Evolutionary conservation across 2,113 vertebrate species (phyloP).

Genomic region (Podarcis raffonei): DNA sequence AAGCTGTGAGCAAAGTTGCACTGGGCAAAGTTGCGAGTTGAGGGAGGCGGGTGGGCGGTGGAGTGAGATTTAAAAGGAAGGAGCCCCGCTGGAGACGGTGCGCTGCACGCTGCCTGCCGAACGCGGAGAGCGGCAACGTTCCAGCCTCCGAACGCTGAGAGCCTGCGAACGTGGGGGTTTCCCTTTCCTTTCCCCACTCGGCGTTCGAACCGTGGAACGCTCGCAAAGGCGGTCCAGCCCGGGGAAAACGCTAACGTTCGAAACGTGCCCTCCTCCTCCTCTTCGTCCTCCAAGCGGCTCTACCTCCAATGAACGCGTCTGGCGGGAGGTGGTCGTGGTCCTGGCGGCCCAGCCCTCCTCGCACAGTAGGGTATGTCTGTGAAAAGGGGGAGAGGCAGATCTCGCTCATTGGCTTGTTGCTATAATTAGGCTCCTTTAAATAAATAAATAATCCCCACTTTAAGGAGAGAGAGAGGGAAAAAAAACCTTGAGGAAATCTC

Average conservation of each 20-base stretch:
- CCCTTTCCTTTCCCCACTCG: too few relatives aligned
- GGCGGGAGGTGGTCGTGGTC: not conserved
- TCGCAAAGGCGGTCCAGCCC: not conserved
- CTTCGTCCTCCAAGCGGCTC: not conserved
- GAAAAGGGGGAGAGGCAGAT: not conserved
- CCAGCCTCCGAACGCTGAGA: not conserved
- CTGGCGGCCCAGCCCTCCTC: slow-evolving; percentile 9
- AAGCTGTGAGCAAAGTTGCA: not conserved
- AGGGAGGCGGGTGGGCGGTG: not conserved
- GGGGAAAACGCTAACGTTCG: not conserved
- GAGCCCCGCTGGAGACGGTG: not conserved
- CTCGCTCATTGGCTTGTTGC: slow-evolving; percentile 1
- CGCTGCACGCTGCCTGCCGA: not conserved
- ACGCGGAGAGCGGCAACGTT: not conserved
- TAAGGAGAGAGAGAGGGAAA: not conserved
- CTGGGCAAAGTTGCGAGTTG: not conserved
- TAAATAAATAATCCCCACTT: not conserved
- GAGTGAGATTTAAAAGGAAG: not conserved
- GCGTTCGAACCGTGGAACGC: not conserved
- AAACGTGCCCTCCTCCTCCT: not conserved
- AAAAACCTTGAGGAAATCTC: not conserved
- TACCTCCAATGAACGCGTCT: not conserved
- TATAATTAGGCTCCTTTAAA: not conserved
- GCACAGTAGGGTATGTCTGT: not conserved
- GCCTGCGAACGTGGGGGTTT: not conserved